Evolutionary conservation across 2,113 vertebrate genomes (phyloP).

Genomic region (Microtus montanus): DNA sequence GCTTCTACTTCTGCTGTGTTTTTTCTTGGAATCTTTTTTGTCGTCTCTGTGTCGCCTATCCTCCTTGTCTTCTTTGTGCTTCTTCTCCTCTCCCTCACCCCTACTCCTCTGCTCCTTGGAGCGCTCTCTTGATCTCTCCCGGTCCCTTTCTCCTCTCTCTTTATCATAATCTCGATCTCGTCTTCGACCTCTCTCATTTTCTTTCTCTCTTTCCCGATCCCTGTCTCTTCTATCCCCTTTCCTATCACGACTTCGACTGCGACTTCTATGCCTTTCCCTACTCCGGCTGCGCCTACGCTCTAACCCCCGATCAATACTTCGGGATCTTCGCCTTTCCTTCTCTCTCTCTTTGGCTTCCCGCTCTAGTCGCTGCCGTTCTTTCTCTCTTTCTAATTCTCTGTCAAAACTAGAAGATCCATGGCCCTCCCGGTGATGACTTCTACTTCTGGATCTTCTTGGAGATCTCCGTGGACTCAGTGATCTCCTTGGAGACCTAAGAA

Average conservation of each 20-base stretch:
- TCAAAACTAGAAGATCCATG: constrained; percentile 95
- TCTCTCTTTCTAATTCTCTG: constrained; percentile 95
- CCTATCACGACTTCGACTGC: constrained; percentile 88
- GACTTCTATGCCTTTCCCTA: constrained; percentile 88
- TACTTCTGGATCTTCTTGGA: constrained; percentile 95
- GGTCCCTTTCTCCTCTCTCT: constrained; percentile 92
- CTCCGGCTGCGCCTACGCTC: constrained; percentile 90
- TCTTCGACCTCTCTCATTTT: constrained; percentile 91
- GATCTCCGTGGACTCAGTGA: constrained; percentile 93
- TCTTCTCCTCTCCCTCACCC: constrained; percentile 86
- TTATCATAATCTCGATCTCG: constrained; percentile 96
- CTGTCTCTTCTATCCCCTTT: constrained; percentile 91
- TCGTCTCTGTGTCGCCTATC: constrained; percentile 92
- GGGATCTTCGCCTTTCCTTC: constrained; percentile 88
- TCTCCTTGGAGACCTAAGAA: constrained; percentile 92
- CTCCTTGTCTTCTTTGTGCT: constrained; percentile 89
- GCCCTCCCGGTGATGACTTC: constrained; percentile 94
- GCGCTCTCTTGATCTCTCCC: constrained; percentile 86
- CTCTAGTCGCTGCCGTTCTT: constrained; percentile 95
- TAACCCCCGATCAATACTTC: constrained; percentile 85
- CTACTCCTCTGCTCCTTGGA: constrained; percentile 91
- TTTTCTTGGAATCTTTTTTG: constrained; percentile 88
- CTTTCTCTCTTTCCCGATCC: constrained; percentile 92
- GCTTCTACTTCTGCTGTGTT: constrained; percentile 90
- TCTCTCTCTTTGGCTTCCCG: constrained; percentile 91